Base-by-base conservation (phyloP, 2,888 invertebrate genomes). In the Polydrusus tereticollis region DNA sequence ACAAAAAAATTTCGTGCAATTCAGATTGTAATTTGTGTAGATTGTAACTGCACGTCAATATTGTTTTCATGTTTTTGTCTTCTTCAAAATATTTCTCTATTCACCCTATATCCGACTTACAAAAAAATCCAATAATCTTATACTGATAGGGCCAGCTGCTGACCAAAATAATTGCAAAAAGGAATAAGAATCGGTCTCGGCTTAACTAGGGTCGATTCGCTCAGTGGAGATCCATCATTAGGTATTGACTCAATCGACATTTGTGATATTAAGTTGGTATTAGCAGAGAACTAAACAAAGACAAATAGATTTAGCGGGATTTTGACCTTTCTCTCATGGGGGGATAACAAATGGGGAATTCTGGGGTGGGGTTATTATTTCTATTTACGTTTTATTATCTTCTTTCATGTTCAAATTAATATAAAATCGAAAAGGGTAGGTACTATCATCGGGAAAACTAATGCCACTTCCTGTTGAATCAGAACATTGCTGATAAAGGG, bases 81-180 rank as follows among this genome's bases (percentile, higher is more conserved):
- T 1, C n/a, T 12, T 36, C 4, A 36, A 36, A 1, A 12, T n/a
- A 36, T 36, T 1, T 36, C 36, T 5, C 20, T 20, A 20, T 16
- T 6, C 29, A 29, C 52, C 29, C 52, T 55, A 18, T 55, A 55
- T 55, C 29, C 33, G 29, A 26, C 29, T 55, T 16, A 55, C 29
- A 55, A 60, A 26, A 33, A 69, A 69, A 63, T 62, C 69, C 62
- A 63, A 69, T 69, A 62, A 69, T 69, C 69, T 63, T 43, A 57
- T 60, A 63, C 55, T 63, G 69, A 69, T 69, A 60, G 62, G 45
- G 16, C 55, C 69, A 69, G 69, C 69, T 69, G 63, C 63, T 57
- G 69, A 58, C 59, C 67, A 59, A 59, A 67, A 67, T 67, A 67
- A 67, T 67, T 67, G 67, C 67, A 59, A 67, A 67, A 67, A 67